These are phyloP conservation scores for Drosophila pseudoananassae DNA, from an alignment of 1,140 invertebrate species.

Conservation along the genomic window DNA sequence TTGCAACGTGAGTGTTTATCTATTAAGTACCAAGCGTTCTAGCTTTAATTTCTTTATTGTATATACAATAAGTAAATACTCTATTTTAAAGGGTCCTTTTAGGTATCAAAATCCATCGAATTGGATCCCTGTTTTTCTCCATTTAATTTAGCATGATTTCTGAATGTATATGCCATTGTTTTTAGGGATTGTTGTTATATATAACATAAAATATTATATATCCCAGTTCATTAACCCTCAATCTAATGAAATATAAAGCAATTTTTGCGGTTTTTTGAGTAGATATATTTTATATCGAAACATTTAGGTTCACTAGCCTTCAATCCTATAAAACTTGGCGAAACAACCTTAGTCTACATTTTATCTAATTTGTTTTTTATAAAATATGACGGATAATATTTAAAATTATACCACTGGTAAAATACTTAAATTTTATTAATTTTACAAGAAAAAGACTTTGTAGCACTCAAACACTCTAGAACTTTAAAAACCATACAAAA, in stretches of 20 bases:
- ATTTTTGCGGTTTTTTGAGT: background rate
- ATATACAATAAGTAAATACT: background rate
- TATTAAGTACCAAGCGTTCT: background rate
- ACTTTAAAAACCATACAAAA: too few relatives aligned
- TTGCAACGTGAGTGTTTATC: constrained; percentile 17
- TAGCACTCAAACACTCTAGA: too few relatives aligned
- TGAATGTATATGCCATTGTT: too few relatives aligned
- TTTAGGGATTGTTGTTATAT: too few relatives aligned
- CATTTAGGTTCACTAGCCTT: background rate
- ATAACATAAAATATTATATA: background rate
- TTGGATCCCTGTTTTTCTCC: too few relatives aligned
- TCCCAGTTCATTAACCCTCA: background rate
- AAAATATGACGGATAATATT: background rate
- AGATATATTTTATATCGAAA: background rate
- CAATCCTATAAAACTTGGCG: background rate
- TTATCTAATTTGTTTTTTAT: background rate
- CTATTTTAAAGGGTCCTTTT: background rate
- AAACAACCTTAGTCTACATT: background rate
- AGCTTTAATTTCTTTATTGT: background rate
- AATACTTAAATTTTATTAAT: background rate
- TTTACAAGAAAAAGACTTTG: background rate
- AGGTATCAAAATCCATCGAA: too few relatives aligned
- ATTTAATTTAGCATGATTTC: too few relatives aligned
- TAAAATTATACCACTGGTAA: background rate
- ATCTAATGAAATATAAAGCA: background rate